phyloP scores from a whole-genome alignment of 2,113 vertebrate genomes.

The Probosciger aterrimus region DNA sequence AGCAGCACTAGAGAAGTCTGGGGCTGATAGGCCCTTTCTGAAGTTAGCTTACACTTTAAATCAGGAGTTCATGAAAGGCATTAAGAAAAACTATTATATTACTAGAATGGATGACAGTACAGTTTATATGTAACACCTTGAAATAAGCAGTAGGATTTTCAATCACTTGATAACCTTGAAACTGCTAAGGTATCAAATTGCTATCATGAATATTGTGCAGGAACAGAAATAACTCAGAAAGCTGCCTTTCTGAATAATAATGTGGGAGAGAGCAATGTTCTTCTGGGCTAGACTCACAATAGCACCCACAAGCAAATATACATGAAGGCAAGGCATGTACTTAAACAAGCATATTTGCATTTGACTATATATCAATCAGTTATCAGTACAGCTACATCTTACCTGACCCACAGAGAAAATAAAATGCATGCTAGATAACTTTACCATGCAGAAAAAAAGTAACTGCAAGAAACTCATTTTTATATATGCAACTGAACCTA shows the following conservation, averaged over 20 bases:
- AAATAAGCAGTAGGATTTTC: slow-evolving; percentile 81
- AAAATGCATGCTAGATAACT: slow-evolving; percentile 9
- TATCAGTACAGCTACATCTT: slow-evolving; percentile 43
- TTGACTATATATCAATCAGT: slow-evolving; percentile 48
- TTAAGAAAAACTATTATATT: slow-evolving; percentile 78
- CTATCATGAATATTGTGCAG: slow-evolving; percentile 83
- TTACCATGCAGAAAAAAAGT: background rate
- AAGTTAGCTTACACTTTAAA: slow-evolving; percentile 77
- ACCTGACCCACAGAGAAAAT: slow-evolving; percentile 6
- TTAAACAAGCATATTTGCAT: slow-evolving; percentile 63
- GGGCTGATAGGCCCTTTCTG: slow-evolving; percentile 71
- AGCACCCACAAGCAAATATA: slow-evolving; percentile 50
- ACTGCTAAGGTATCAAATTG: slow-evolving; percentile 83
- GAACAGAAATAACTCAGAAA: slow-evolving; percentile 80
- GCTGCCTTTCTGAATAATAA: slow-evolving; percentile 80
- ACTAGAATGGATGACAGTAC: slow-evolving; percentile 75
- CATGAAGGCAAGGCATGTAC: slow-evolving; percentile 44
- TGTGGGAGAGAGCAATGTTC: slow-evolving; percentile 67
- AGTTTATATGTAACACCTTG: slow-evolving; percentile 81
- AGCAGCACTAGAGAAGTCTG: background rate
- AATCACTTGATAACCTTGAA: slow-evolving; percentile 87
- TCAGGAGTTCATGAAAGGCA: slow-evolving; percentile 80
- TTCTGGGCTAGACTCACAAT: slow-evolving; percentile 55
- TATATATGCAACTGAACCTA: background rate
- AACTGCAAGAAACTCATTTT: background rate